Percentiles rank a stretch among this genome's conserved stretches.
Evolutionary conservation across 2,888 invertebrate species (phyloP).

Genomic region (Ditula angustiorana): DNA sequence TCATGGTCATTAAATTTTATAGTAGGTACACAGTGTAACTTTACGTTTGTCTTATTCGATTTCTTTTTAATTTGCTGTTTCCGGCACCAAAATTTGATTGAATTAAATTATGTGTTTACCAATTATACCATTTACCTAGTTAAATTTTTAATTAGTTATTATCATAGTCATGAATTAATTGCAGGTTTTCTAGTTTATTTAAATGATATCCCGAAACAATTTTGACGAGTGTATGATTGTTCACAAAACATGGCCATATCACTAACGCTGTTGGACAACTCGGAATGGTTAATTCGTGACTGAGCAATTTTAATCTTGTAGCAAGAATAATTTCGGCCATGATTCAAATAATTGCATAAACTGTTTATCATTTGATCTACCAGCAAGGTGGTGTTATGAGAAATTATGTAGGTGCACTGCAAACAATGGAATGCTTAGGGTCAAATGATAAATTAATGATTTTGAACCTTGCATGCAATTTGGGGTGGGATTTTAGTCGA

Average conservation of each 20-base stretch:
- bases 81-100: too few species aligned
- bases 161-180: background rate
- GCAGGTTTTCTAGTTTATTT: background rate
- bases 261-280: slow-evolving; percentile 18
- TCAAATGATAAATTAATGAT: background rate
- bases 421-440: slow-evolving; percentile 23
- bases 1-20: slow-evolving; percentile 40
- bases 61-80: slow-evolving; percentile 8
- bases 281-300: slow-evolving; percentile 39
- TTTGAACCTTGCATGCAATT: background rate
- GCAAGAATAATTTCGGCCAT: slow-evolving; percentile 20
- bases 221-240: background rate
- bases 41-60: background rate
- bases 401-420: slow-evolving; percentile 7
- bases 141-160: background rate
- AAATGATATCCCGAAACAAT: background rate
- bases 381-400: slow-evolving; percentile 20
- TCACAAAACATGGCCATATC: slow-evolving; percentile 10
- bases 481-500: background rate
- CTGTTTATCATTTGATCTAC: slow-evolving; percentile 27
- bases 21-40: too few species aligned
- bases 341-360: slow-evolving; percentile 34
- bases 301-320: slow-evolving; percentile 28
- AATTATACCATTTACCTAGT: too few species aligned
- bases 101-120: too few species aligned